Evolutionary conservation across 2,113 vertebrate genomes (phyloP).

Genomic region (Hypomesus transpacificus): DNA sequence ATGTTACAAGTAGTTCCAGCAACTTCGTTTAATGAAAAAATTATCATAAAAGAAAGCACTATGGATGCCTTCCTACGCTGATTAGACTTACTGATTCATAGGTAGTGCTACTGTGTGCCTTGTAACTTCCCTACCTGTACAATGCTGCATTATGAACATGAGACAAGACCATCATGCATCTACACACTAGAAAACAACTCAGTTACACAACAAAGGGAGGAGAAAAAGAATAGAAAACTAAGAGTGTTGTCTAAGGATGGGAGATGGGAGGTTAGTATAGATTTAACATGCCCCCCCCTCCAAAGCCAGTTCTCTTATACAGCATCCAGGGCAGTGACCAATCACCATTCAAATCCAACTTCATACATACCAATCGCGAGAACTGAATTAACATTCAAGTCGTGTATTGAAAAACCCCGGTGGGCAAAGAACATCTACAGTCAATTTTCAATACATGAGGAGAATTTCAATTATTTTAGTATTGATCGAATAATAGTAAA

Average conservation of each 20-base stretch:
- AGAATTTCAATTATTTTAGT: neutral
- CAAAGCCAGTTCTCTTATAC: neutral
- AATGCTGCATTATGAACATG: neutral
- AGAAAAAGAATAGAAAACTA: neutral
- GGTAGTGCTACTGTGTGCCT: too few species aligned
- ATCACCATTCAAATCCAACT: neutral
- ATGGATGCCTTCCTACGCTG: neutral
- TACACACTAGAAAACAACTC: slow-evolving; percentile 3
- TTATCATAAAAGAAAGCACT: neutral
- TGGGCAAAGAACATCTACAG: neutral
- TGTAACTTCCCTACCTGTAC: neutral
- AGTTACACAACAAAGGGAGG: neutral
- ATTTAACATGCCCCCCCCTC: neutral
- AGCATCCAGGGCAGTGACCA: neutral
- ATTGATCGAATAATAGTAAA: too few species aligned
- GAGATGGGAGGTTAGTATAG: slow-evolving; percentile 7
- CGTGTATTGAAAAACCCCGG: too few species aligned
- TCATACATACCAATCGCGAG: neutral
- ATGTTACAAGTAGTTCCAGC: neutral
- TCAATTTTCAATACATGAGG: neutral
- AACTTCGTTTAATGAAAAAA: neutral
- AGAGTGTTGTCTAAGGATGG: slow-evolving; percentile 5
- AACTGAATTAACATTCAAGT: too few species aligned
- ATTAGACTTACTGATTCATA: neutral
- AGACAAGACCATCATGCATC: slow-evolving; percentile 16